Percentiles rank a stretch among this genome's conserved stretches.
Evolutionary conservation across 1,140 invertebrate species (phyloP).

Genomic region (Brachionus plicatilis): DNA sequence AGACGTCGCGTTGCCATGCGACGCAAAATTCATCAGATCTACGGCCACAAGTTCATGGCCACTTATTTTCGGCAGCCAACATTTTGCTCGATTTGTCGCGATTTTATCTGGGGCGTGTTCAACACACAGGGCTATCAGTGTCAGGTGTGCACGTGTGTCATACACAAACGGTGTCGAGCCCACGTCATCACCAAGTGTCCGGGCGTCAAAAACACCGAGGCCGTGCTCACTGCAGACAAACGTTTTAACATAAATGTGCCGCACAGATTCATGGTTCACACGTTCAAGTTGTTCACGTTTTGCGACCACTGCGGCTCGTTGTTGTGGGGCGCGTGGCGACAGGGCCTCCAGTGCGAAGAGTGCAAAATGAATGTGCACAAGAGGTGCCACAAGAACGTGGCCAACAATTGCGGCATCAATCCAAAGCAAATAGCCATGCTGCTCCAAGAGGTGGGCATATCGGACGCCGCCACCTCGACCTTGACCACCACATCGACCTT

Average conservation of each 20-base stretch:
- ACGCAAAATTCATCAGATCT: slow-evolving; percentile 83
- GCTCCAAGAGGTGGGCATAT: slow-evolving; percentile 78
- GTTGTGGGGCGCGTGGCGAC: slow-evolving; percentile 88
- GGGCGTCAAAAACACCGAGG: slow-evolving; percentile 66
- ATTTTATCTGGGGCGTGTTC: slow-evolving; percentile 97
- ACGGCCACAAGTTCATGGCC: slow-evolving; percentile 99
- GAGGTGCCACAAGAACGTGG: slow-evolving; percentile 95
- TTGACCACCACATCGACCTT: too few relatives aligned
- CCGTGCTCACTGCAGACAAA: slow-evolving; percentile 44
- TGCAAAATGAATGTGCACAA: slow-evolving; percentile 98
- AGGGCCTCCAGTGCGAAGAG: slow-evolving; percentile 94
- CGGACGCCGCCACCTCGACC: neutral
- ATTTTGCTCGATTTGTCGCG: slow-evolving; percentile 93
- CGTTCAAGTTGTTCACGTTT: slow-evolving; percentile 93
- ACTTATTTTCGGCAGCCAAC: slow-evolving; percentile 96
- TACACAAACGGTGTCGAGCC: slow-evolving; percentile 86
- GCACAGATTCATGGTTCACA: slow-evolving; percentile 78
- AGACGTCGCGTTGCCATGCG: slow-evolving; percentile 86
- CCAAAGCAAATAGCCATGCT: slow-evolving; percentile 90
- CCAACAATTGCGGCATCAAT: slow-evolving; percentile 98
- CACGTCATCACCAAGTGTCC: slow-evolving; percentile 89
- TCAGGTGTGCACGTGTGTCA: slow-evolving; percentile 95
- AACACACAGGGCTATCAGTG: slow-evolving; percentile 98
- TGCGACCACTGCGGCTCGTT: slow-evolving; percentile 97
- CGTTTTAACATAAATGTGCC: slow-evolving; percentile 97